A percentile compares a stretch with the other conserved stretches of the same genome.
Evolutionary conservation across 2,888 invertebrate genomes (phyloP).

Genomic region (Papilio protenor): DNA sequence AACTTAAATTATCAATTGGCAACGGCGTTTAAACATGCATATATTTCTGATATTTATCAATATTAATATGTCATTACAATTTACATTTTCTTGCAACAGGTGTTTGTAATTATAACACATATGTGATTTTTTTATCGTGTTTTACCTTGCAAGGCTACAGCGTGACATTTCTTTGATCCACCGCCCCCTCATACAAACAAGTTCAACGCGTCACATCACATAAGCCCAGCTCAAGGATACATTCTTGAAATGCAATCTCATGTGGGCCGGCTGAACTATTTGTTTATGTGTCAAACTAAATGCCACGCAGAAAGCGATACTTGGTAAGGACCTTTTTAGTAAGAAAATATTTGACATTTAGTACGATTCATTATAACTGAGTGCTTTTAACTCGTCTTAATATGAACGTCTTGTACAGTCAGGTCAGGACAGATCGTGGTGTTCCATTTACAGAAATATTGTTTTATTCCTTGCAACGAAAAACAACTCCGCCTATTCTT

Average conservation of each 20-base stretch:
- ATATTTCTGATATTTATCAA: not conserved
- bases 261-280: conserved; percentile 35
- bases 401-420: not conserved
- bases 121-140: conserved; percentile 18
- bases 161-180: conserved; percentile 54
- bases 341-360: conserved; percentile 32
- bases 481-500: too few relatives aligned
- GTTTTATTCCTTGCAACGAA: too few relatives aligned
- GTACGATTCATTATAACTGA: too few relatives aligned
- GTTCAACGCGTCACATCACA: conserved; percentile 43
- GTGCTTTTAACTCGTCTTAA: too few relatives aligned
- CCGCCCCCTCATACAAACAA: conserved; percentile 40
- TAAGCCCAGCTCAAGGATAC: conserved; percentile 19
- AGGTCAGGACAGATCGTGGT: too few relatives aligned
- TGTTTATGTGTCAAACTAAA: conserved; percentile 30
- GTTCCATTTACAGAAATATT: not conserved
- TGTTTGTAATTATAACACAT: conserved; percentile 14
- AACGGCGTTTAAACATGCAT: not conserved
- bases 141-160: conserved; percentile 41
- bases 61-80: not conserved
- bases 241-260: conserved; percentile 34
- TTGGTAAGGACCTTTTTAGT: conserved; percentile 3
- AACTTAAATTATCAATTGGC: not conserved
- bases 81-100: not conserved
- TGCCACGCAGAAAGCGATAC: conserved; percentile 11